Evolutionary conservation across 2,888 invertebrate species (phyloP).

Genomic region (Drosophila birchii): DNA sequence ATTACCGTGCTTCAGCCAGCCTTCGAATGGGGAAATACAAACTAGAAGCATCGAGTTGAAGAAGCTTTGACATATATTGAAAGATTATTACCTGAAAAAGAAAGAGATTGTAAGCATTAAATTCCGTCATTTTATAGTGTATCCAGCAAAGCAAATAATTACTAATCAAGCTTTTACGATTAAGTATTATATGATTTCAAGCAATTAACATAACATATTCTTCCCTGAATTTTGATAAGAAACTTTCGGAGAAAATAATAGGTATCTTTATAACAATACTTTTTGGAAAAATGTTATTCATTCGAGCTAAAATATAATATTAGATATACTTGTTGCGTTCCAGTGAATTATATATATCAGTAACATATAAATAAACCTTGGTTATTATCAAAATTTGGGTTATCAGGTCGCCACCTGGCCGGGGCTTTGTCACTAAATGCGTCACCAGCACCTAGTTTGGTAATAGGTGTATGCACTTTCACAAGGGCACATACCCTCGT

Average conservation of each 20-base stretch:
- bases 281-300: background rate
- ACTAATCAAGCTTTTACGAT: background rate
- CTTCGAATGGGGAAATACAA: background rate
- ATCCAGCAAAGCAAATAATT: background rate
- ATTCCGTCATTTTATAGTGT: background rate
- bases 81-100: slow-evolving; percentile 2
- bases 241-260: background rate
- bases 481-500: background rate
- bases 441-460: slow-evolving; percentile 6
- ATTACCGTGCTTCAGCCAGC: slow-evolving; percentile 10
- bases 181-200: background rate
- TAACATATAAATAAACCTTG: slow-evolving; percentile 9
- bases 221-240: background rate
- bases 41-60: background rate
- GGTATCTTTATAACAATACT: background rate
- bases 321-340: slow-evolving; percentile 6
- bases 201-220: background rate
- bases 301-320: slow-evolving; percentile 1
- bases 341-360: background rate
- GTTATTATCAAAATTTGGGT: slow-evolving; percentile 23
- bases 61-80: background rate
- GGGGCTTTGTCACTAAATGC: slow-evolving; percentile 23
- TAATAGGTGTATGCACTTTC: background rate
- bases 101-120: background rate
- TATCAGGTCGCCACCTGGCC: slow-evolving; percentile 23